Evolutionary conservation across 2,113 vertebrate species (phyloP).

Genomic region (Balaenoptera acutorostrata): DNA sequence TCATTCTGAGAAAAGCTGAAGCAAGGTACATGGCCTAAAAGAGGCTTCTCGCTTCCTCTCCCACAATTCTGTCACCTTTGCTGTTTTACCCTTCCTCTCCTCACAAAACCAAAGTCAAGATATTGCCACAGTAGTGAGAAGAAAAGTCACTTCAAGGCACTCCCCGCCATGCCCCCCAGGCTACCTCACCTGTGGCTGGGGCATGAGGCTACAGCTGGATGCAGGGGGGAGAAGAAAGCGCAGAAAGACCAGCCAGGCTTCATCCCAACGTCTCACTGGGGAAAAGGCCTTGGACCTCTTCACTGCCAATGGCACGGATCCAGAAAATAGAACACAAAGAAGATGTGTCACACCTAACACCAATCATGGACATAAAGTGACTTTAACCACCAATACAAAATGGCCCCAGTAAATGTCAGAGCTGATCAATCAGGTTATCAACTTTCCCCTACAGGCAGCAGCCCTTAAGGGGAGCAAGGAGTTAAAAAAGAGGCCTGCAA

Average conservation of each 20-base stretch:
- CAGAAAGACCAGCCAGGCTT: background rate
- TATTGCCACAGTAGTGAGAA: background rate
- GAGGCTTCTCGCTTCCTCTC: background rate
- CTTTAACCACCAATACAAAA: background rate
- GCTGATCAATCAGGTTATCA: background rate
- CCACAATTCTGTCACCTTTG: background rate
- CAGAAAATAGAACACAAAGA: background rate
- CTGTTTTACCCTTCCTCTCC: background rate
- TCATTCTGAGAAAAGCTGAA: background rate
- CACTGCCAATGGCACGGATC: background rate
- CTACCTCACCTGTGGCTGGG: no score
- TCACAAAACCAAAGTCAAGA: background rate
- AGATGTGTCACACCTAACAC: background rate
- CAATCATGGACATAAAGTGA: background rate
- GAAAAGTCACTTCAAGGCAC: background rate
- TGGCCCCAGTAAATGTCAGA: background rate
- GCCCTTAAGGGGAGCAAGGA: background rate
- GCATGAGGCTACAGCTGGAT: no score
- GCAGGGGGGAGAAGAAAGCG: background rate
- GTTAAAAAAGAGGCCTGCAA: background rate
- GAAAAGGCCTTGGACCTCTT: background rate
- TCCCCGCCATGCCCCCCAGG: no score
- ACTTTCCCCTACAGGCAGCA: background rate
- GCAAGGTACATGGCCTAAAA: background rate
- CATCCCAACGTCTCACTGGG: background rate